phyloP scores from a whole-genome alignment of 2,113 vertebrate genomes.

The Grantiella picta region DNA sequence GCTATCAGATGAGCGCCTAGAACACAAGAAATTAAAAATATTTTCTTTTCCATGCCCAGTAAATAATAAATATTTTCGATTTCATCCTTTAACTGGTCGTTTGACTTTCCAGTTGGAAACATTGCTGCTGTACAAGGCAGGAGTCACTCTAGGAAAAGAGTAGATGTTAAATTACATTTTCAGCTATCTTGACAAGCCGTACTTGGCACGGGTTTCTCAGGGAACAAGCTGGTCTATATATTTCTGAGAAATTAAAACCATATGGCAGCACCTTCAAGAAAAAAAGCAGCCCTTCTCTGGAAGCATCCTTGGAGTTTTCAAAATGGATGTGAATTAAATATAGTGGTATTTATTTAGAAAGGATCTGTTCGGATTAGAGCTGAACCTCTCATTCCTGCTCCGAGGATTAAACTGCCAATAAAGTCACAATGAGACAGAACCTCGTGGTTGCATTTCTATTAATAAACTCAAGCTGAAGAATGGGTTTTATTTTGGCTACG shows the following conservation, averaged over 20 bases:
- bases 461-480: slow-evolving; percentile 39
- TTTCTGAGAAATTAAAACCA: slow-evolving; percentile 78
- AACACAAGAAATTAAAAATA: neutral
- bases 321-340: slow-evolving; percentile 68
- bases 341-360: slow-evolving; percentile 61
- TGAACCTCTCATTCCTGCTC: slow-evolving; percentile 36
- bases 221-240: slow-evolving; percentile 73
- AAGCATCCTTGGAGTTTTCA: slow-evolving; percentile 68
- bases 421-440: neutral
- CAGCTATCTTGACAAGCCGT: slow-evolving; percentile 69
- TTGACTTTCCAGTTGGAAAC: slow-evolving; percentile 53
- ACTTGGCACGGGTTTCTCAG: slow-evolving; percentile 58
- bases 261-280: slow-evolving; percentile 74
- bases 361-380: slow-evolving; percentile 10
- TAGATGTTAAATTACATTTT: slow-evolving; percentile 67
- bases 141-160: slow-evolving; percentile 53
- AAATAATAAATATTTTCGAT: slow-evolving; percentile 43
- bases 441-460: neutral
- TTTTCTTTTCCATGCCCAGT: slow-evolving; percentile 9
- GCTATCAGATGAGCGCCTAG: neutral
- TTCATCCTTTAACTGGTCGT: slow-evolving; percentile 40
- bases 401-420: neutral
- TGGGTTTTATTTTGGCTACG: slow-evolving; percentile 17
- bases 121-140: slow-evolving; percentile 15
- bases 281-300: slow-evolving; percentile 51